Conservation (phyloP, 2,888 invertebrate genomes). For the Rotaria macrura region DNA sequence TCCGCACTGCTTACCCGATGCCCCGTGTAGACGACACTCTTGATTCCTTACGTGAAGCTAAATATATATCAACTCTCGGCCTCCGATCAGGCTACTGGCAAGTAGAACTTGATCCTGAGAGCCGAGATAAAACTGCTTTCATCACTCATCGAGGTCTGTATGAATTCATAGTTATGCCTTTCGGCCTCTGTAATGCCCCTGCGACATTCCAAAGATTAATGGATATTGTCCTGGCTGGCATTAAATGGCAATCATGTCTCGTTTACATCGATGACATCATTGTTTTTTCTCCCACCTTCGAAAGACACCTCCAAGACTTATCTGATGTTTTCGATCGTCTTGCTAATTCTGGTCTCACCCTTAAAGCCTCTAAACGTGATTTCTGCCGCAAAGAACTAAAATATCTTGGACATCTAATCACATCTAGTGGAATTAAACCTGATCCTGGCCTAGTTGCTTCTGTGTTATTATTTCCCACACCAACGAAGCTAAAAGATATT, state of each 20-base stretch:
- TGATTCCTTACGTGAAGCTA: background rate
- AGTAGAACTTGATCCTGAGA: background rate
- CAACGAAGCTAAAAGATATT: conserved; percentile 6
- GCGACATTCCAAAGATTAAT: conserved; percentile 5
- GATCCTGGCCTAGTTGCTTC: conserved; percentile 1
- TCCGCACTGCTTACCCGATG: conserved; percentile 15
- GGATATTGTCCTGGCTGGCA: background rate
- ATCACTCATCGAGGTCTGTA: conserved; percentile 2
- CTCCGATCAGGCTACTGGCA: conserved; percentile 20
- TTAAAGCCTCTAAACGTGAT: conserved; percentile 20
- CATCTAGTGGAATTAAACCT: background rate
- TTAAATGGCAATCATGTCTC: background rate
- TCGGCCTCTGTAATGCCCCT: conserved; percentile 20
- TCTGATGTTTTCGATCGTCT: background rate
- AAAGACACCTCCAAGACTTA: background rate
- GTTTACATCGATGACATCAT: conserved; percentile 26
- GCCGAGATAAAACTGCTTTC: background rate
- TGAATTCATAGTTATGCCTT: background rate
- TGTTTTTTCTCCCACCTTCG: background rate
- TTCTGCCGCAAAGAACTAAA: conserved; percentile 16
- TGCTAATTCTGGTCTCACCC: background rate
- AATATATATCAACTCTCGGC: background rate
- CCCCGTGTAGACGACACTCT: conserved; percentile 20
- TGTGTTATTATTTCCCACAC: background rate
- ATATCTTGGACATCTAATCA: conserved; percentile 20